Percentiles rank a stretch among this genome's conserved stretches.
phyloP scores from a whole-genome alignment of 2,888 invertebrate genomes.

The Ferrisia virgata region DNA sequence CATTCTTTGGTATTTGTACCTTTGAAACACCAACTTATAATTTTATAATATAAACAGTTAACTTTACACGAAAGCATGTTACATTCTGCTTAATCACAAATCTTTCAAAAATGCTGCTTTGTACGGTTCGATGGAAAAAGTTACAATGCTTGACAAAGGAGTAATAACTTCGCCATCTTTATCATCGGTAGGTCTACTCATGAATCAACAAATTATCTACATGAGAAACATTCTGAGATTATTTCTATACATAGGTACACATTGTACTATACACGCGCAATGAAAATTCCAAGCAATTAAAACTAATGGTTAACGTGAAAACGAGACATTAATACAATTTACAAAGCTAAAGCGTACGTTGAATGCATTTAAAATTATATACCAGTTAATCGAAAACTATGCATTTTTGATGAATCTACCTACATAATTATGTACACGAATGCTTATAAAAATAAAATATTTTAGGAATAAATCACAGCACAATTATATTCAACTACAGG shows the following conservation, averaged over 20 bases:
- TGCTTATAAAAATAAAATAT: constrained; percentile 8
- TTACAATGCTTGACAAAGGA: not conserved
- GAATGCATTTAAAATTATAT: not conserved
- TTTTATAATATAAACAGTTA: not conserved
- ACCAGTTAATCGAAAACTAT: not conserved
- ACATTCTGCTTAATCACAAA: not conserved
- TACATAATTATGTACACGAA: not conserved
- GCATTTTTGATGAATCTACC: not conserved
- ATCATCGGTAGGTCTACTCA: not conserved
- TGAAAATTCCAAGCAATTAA: not conserved
- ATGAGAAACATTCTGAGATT: not conserved
- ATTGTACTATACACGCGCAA: not conserved
- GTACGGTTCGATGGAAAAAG: not conserved
- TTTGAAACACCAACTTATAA: not conserved
- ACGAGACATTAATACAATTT: not conserved
- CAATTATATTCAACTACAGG: constrained; percentile 41
- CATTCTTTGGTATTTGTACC: constrained; percentile 14
- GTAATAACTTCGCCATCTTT: not conserved
- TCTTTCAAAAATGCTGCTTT: not conserved
- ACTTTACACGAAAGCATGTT: not conserved
- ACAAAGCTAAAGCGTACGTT: not conserved
- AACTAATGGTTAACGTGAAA: constrained; percentile 9
- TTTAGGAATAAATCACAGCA: constrained; percentile 43
- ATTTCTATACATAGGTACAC: not conserved
- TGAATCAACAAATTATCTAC: not conserved